These are phyloP conservation scores for Xenus cinereus DNA, from an alignment of 2,113 vertebrate genomes.

Conservation along the genomic window DNA sequence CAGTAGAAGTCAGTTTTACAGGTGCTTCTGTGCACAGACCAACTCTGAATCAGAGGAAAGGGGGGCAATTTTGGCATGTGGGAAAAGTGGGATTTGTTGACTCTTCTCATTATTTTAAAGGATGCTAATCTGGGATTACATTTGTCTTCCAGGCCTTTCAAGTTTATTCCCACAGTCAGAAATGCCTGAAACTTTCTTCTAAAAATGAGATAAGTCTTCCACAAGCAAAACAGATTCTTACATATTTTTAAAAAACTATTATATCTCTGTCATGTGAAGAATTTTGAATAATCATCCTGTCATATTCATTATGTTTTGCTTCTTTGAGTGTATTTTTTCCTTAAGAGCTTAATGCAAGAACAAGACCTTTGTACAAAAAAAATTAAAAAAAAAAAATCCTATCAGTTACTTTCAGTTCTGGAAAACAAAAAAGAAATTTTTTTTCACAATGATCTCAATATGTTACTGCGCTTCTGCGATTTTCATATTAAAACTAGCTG, in stretches of 20 bases:
- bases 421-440: neutral
- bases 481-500: conserved; percentile 32
- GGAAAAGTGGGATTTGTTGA: neutral
- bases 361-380: neutral
- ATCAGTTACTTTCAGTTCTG: neutral
- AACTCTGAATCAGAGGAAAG: neutral
- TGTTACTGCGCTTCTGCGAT: neutral
- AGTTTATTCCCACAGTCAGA: neutral
- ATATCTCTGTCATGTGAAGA: neutral
- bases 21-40: neutral
- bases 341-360: fast-evolving
- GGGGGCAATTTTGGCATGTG: neutral
- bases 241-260: neutral
- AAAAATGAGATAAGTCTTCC: neutral
- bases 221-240: neutral
- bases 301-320: neutral
- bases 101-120: neutral
- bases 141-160: neutral
- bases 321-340: neutral
- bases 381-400: neutral
- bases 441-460: neutral
- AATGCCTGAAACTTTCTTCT: neutral
- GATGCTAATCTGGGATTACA: neutral
- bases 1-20: neutral
- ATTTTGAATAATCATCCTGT: neutral